phyloP scores from a whole-genome alignment of 1,140 invertebrate genomes.

The Brachionus angularis region DNA sequence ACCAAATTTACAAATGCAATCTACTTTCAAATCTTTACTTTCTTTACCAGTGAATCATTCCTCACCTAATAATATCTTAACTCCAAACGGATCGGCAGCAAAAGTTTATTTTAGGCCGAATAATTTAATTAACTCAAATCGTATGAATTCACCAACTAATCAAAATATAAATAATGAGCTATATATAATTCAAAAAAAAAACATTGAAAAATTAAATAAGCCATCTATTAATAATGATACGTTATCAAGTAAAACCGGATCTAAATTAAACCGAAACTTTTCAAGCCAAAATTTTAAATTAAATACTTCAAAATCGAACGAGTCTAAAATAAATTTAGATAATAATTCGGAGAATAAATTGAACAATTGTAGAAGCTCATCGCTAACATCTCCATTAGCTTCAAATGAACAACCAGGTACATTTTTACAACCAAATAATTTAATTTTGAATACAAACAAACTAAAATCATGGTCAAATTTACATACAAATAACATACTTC shows the following conservation, averaged over 20 bases:
- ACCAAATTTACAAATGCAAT: conserved; percentile 30
- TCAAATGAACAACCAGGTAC: not conserved
- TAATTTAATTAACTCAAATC: not conserved
- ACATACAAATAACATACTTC: not conserved
- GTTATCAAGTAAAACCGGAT: too few species aligned
- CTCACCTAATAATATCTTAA: too few species aligned
- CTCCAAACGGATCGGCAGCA: not conserved
- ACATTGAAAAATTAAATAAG: too few species aligned
- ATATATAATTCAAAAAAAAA: too few species aligned
- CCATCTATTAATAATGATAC: too few species aligned
- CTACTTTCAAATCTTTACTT: conserved; percentile 14
- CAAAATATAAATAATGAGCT: too few species aligned
- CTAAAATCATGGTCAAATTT: not conserved
- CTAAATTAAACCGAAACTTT: too few species aligned
- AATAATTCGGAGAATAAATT: too few species aligned
- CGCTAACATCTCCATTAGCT: not conserved
- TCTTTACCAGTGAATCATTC: not conserved
- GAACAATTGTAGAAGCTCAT: not conserved
- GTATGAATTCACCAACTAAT: not conserved
- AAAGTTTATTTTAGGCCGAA: not conserved
- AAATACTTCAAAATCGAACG: too few species aligned
- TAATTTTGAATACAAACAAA: not conserved
- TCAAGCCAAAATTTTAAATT: too few species aligned
- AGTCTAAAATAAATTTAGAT: too few species aligned
- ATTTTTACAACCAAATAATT: not conserved